Percentiles rank a stretch among this genome's conserved stretches.
phyloP scores from a whole-genome alignment of 2,888 invertebrate genomes.

The Nezara viridula region DNA sequence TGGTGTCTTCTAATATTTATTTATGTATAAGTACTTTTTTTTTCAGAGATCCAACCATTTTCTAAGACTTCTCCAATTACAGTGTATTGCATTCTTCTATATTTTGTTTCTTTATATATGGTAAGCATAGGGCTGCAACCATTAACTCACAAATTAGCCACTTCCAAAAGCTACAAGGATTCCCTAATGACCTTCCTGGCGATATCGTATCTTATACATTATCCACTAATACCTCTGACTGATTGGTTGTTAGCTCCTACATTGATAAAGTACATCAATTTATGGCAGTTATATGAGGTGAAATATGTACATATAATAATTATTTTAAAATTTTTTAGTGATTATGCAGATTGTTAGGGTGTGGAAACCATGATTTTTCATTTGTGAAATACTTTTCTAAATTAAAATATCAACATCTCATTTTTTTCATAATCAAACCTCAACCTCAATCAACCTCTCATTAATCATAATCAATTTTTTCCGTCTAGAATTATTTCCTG shows the following conservation, averaged over 20 bases:
- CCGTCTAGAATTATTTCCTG: too few relatives aligned
- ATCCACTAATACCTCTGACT: neutral
- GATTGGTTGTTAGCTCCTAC: neutral
- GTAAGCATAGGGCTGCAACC: neutral
- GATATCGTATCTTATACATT: neutral
- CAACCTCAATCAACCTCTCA: too few relatives aligned
- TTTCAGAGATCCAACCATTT: constrained; percentile 1
- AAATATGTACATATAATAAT: too few relatives aligned
- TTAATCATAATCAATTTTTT: too few relatives aligned
- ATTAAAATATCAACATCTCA: too few relatives aligned
- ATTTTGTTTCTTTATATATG: neutral
- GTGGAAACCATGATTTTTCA: too few relatives aligned
- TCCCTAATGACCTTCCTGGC: neutral
- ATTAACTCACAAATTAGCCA: neutral
- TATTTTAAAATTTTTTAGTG: too few relatives aligned
- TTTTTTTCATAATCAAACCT: too few relatives aligned
- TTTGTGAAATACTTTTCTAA: too few relatives aligned
- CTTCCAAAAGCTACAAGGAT: constrained; percentile 14
- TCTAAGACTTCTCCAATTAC: neutral
- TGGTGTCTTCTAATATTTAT: neutral
- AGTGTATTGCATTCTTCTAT: neutral
- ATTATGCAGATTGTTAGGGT: too few relatives aligned
- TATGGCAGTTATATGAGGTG: constrained; percentile 2
- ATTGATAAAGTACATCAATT: neutral
- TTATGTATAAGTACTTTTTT: too few relatives aligned